Evolutionary conservation across 2,113 vertebrate species (phyloP), one percentile per base, ranked within the genome.

Genomic region (Dinomys branickii): DNA sequence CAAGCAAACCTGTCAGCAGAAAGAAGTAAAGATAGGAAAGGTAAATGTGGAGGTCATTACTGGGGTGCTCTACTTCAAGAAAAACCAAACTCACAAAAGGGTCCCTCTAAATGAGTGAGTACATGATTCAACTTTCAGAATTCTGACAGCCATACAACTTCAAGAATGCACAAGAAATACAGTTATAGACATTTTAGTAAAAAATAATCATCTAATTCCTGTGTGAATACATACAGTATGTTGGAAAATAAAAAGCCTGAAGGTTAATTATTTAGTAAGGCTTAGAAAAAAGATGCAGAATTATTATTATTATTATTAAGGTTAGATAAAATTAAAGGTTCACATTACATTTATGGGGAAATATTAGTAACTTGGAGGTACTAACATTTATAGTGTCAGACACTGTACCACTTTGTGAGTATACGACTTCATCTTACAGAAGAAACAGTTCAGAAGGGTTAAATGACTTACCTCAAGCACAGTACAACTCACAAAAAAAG

Each of bases 141-240:
- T 85, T 20, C 69, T 65, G 65, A 92, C 56, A 90, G 82, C 71
- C 50, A 56, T 0, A 28, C 30, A 63, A 35, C 54, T 77, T 92
- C 38, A 82, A 88, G 91, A 94, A 71, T 6, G 38, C 82, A 83
- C 16, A 77, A 94, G 54, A 95, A 95, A 93, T 44, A 81, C 0
- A 13, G n/a, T 7, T 89, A 28, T 7, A 90, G 54, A 85, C 26
- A 73, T 78, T 73, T 90, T 24, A 59, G 38, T 50, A 24, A 91
- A 86, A 94, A 47, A n/a, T 7, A 95, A 87, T 24, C 65, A 84
- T 89, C 11, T 88, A 80, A 96, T 95, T 58, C 81, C 65, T 35
- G 78, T 54, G 67, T 58, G 69, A 56, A 44, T 16, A 52, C 28
- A 85, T 12, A 77, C 1, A 44, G n/a, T 14, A 77, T 59, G 50